Conservation (phyloP, 2,888 invertebrate species). For the Phania funesta region DNA sequence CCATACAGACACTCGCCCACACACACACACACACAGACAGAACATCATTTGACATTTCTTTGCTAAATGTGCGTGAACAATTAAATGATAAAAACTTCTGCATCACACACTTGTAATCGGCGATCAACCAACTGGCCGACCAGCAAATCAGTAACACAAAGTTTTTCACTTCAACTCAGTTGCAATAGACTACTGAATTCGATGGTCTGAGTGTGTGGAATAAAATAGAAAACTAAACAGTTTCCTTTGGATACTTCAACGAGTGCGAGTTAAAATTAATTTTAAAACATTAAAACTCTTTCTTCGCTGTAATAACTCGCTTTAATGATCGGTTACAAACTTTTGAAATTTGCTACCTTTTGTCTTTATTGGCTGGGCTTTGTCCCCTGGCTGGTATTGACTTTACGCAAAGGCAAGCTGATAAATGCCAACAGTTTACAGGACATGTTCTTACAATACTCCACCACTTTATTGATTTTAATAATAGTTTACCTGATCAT, state of each 20-base stretch:
- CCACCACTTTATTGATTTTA: constrained; percentile 24
- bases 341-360: constrained; percentile 34
- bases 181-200: not conserved
- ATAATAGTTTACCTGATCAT: constrained; percentile 36
- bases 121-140: not conserved
- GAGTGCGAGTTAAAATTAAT: not conserved
- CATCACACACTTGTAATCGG: not conserved
- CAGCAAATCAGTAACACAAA: not conserved
- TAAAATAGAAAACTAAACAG: constrained; percentile 5
- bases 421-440: not conserved
- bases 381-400: constrained; percentile 23
- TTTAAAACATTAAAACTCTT: not conserved
- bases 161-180: not conserved
- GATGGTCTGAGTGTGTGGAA: not conserved
- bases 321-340: constrained; percentile 23
- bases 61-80: constrained; percentile 29
- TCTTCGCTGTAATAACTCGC: not conserved
- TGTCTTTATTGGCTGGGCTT: constrained; percentile 50
- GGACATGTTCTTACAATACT: constrained; percentile 25
- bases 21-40: not conserved
- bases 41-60: constrained; percentile 3
- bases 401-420: constrained; percentile 14
- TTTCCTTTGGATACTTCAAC: not conserved
- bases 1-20: not conserved
- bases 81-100: constrained; percentile 2